Conservation (phyloP, 2,113 vertebrate species). For the Terrapene triunguis region DNA sequence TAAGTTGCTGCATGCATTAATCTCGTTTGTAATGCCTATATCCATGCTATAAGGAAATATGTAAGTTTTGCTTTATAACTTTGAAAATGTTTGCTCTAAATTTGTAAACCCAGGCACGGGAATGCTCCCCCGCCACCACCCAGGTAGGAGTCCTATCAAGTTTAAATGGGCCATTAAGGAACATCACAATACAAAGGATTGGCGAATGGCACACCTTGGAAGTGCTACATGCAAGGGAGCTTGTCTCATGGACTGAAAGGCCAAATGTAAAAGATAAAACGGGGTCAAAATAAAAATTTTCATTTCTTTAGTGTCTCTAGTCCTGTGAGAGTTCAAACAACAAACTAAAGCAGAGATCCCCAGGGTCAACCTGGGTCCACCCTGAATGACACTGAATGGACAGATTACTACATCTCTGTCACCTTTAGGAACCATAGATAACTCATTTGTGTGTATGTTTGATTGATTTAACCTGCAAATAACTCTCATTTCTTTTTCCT, state of each 20-base stretch:
- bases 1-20: not conserved
- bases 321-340: too few species aligned
- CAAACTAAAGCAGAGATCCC: not conserved
- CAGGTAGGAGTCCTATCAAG: too few species aligned
- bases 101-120: not conserved
- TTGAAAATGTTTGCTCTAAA: not conserved
- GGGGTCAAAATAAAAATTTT: not conserved
- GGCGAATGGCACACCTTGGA: not conserved
- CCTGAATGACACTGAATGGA: not conserved
- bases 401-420: not conserved
- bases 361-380: not conserved
- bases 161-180: not conserved
- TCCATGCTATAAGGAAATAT: not conserved
- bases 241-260: not conserved
- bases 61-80: not conserved
- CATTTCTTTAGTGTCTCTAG: not conserved
- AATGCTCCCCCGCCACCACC: too few species aligned
- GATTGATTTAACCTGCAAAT: not conserved
- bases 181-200: not conserved
- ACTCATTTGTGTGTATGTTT: not conserved
- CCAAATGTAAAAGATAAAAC: not conserved
- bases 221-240: not conserved
- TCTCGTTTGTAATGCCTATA: not conserved
- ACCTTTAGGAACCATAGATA: not conserved
- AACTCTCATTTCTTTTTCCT: not conserved